Evolutionary conservation across 2,888 invertebrate genomes (phyloP).

Genomic region (Latrodectus hesperus): DNA sequence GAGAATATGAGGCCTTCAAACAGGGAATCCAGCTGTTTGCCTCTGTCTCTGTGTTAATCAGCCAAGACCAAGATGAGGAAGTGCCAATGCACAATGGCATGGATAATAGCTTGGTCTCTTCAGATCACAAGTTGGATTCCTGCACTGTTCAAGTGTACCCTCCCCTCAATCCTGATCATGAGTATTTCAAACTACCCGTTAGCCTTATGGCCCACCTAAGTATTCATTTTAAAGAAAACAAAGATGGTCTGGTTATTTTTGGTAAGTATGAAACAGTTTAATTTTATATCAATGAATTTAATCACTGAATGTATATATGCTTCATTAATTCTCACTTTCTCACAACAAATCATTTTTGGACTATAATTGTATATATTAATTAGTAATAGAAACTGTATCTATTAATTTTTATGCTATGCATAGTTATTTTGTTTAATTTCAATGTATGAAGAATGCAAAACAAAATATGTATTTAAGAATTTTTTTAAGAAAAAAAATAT

Average conservation of each 20-base stretch:
- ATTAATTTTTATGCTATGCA: too few relatives aligned
- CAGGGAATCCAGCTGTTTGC: slow-evolving; percentile 91
- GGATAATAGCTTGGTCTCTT: slow-evolving; percentile 37
- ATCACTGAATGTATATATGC: too few relatives aligned
- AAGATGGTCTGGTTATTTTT: slow-evolving; percentile 88
- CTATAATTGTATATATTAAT: too few relatives aligned
- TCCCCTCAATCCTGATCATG: slow-evolving; percentile 95
- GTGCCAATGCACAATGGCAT: slow-evolving; percentile 32
- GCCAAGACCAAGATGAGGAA: slow-evolving; percentile 70
- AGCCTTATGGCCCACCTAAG: slow-evolving; percentile 84
- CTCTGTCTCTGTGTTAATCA: slow-evolving; percentile 82
- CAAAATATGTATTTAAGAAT: too few relatives aligned
- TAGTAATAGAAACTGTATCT: too few relatives aligned
- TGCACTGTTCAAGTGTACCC: slow-evolving; percentile 96
- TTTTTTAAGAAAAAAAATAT: too few relatives aligned
- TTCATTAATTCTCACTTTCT: too few relatives aligned
- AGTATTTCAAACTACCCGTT: slow-evolving; percentile 87
- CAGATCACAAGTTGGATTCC: slow-evolving; percentile 85
- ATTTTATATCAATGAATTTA: too few relatives aligned
- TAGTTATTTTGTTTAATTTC: too few relatives aligned
- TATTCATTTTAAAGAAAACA: slow-evolving; percentile 89
- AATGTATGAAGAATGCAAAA: too few relatives aligned
- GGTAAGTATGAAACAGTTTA: slow-evolving; percentile 65
- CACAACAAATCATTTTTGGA: too few relatives aligned
- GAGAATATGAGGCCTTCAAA: slow-evolving; percentile 89